A percentile compares a stretch with the other conserved stretches of the same genome.
These are phyloP conservation scores for Gavia stellata DNA, from an alignment of 2,113 vertebrate species.

Conservation along the genomic window DNA sequence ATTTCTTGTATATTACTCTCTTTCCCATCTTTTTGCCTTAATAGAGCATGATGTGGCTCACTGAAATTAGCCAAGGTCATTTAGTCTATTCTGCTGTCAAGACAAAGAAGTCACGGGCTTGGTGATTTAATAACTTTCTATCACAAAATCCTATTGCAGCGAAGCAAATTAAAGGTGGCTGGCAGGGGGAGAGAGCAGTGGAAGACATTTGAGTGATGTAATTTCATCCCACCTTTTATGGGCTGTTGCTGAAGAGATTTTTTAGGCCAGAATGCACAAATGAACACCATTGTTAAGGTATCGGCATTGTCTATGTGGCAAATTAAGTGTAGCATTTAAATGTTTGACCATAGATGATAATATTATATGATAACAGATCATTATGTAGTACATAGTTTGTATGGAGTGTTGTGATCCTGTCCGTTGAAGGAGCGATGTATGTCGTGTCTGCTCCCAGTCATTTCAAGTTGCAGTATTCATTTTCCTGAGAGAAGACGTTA, in stretches of 20 bases:
- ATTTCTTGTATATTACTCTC: not conserved
- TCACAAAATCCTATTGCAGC: not conserved
- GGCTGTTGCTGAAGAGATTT: not conserved
- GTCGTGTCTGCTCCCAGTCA: not conserved
- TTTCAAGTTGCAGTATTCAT: not conserved
- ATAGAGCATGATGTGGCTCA: not conserved
- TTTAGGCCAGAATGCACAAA: not conserved
- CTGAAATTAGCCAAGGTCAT: constrained; percentile 23
- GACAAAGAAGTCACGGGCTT: not conserved
- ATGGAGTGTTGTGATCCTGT: not conserved
- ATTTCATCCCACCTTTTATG: not conserved
- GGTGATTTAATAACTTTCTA: constrained; percentile 26
- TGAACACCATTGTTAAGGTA: not conserved
- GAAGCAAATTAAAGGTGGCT: constrained; percentile 16
- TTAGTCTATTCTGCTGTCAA: constrained; percentile 2
- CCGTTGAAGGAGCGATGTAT: fast-evolving
- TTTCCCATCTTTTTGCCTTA: not conserved
- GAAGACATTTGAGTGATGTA: not conserved
- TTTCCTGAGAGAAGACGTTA: not conserved
- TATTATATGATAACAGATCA: not conserved
- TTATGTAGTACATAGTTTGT: not conserved
- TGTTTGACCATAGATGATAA: not conserved
- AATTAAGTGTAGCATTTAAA: not conserved
- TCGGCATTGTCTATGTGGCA: not conserved
- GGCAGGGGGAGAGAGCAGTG: not conserved